A percentile compares a stretch with the other conserved stretches of the same genome.
Evolutionary conservation across 2,797 vertebrate genomes (phyloP).

Genomic region (Acanthopagrus latus): DNA sequence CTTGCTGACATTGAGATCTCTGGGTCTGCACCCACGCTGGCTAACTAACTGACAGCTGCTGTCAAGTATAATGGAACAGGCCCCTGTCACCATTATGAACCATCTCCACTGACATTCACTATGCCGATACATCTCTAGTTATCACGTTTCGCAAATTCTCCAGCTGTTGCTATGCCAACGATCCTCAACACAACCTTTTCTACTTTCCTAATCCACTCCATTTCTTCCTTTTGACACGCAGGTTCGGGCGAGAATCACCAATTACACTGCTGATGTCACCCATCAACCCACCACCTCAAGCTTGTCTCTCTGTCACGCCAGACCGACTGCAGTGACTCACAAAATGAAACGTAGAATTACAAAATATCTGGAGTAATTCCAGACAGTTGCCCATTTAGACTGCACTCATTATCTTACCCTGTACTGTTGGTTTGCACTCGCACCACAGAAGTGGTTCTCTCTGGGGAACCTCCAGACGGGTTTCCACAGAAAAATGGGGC

Average conservation of each 20-base stretch:
- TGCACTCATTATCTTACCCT: slow-evolving; percentile 51
- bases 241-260: slow-evolving; percentile 10
- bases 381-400: slow-evolving; percentile 20
- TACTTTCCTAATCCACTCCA: slow-evolving; percentile 21
- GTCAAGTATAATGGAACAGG: slow-evolving; percentile 60
- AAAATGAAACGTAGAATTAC: slow-evolving; percentile 7
- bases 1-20: slow-evolving; percentile 53
- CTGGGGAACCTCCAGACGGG: background rate
- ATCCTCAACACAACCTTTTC: slow-evolving; percentile 20
- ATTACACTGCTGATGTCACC: slow-evolving; percentile 40
- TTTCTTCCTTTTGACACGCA: slow-evolving; percentile 31
- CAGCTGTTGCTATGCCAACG: slow-evolving; percentile 54
- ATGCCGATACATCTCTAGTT: slow-evolving; percentile 41
- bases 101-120: slow-evolving; percentile 55
- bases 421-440: slow-evolving; percentile 23
- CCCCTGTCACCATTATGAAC: slow-evolving; percentile 49
- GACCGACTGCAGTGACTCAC: background rate
- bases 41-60: slow-evolving; percentile 63
- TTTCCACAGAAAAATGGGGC: background rate
- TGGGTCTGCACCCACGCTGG: slow-evolving; percentile 30
- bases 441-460: background rate
- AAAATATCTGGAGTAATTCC: background rate
- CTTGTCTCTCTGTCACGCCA: slow-evolving; percentile 15
- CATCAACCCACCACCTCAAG: slow-evolving; percentile 10
- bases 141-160: slow-evolving; percentile 47